Conservation (phyloP, 2,113 vertebrate genomes). For the Zapus hudsonius region DNA sequence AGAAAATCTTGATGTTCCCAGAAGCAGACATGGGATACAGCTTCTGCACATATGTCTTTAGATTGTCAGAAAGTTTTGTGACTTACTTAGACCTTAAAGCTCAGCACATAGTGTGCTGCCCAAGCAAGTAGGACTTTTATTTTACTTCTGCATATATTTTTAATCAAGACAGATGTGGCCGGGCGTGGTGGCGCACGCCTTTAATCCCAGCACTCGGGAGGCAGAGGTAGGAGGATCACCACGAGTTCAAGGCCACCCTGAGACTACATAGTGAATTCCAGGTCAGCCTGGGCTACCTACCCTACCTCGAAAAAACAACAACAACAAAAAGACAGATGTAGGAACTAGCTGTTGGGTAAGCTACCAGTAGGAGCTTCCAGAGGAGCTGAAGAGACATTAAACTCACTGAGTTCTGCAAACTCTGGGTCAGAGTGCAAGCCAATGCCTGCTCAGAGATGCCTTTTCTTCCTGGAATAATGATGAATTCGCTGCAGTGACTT, state of each 20-base stretch:
- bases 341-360: neutral
- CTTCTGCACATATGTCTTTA: neutral
- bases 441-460: conserved; percentile 43
- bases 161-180: conserved; percentile 45
- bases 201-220: too few species aligned
- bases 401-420: neutral
- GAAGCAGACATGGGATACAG: neutral
- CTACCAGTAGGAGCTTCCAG: conserved; percentile 1
- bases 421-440: neutral
- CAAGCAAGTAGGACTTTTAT: neutral
- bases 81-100: conserved; percentile 14
- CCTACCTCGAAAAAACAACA: too few species aligned
- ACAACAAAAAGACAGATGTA: too few species aligned
- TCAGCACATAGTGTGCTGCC: neutral
- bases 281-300: too few species aligned
- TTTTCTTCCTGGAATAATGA: conserved; percentile 54
- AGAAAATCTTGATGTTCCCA: neutral
- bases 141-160: conserved; percentile 10
- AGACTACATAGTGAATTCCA: too few species aligned
- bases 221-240: too few species aligned
- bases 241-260: too few species aligned
- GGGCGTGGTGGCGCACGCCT: too few species aligned
- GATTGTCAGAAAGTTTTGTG: neutral
- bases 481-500: conserved; percentile 67
- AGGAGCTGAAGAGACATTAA: conserved; percentile 44